Evolutionary conservation across 2,797 vertebrate species (phyloP).

Genomic region (Sebastes goodei): DNA sequence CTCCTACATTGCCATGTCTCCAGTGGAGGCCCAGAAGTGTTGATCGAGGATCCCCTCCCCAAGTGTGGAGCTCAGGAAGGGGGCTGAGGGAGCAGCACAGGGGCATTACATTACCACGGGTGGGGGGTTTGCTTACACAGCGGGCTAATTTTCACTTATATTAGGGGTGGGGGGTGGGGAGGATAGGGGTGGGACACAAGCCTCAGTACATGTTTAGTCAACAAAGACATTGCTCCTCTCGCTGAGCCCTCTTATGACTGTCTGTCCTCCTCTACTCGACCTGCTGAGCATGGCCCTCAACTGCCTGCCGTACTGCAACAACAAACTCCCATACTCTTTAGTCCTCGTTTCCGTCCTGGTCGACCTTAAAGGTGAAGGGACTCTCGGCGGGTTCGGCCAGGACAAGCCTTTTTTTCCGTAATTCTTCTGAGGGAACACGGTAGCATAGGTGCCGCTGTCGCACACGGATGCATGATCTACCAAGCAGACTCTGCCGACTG

Average conservation of each 20-base stretch:
- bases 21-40: conserved; percentile 85
- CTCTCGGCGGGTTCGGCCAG: conserved; percentile 27
- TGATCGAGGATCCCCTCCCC: conserved; percentile 70
- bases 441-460: conserved; percentile 50
- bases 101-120: conserved; percentile 49
- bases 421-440: conserved; percentile 52
- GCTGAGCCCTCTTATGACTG: conserved; percentile 60
- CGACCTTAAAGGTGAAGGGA: conserved; percentile 40
- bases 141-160: conserved; percentile 35
- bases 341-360: conserved; percentile 49
- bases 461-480: conserved; percentile 36
- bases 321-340: conserved; percentile 36
- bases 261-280: conserved; percentile 58
- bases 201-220: conserved; percentile 60
- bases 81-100: conserved; percentile 56
- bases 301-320: conserved; percentile 66
- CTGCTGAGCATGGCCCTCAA: conserved; percentile 77
- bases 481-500: conserved; percentile 15
- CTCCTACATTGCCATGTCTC: conserved; percentile 87
- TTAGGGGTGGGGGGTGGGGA: conserved; percentile 24
- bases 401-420: conserved; percentile 44
- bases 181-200: conserved; percentile 45
- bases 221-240: conserved; percentile 66
- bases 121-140: conserved; percentile 39
- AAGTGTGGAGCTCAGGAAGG: conserved; percentile 60